A percentile compares a stretch with the other conserved stretches of the same genome.
phyloP scores from a whole-genome alignment of 1,140 invertebrate species.

The Platorchestia sp. region DNA sequence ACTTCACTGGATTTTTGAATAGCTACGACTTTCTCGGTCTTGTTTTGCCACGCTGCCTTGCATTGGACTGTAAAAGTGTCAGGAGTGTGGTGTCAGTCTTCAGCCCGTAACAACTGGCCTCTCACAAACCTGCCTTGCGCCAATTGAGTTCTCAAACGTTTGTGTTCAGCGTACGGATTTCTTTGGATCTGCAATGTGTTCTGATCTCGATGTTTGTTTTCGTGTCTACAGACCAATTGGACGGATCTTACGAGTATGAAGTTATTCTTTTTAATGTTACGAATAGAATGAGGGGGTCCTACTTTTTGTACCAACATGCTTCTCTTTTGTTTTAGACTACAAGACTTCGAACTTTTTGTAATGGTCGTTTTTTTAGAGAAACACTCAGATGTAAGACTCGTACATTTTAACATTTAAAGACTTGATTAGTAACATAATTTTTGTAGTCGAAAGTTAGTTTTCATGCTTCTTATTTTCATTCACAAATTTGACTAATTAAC shows the following conservation, averaged over 20 bases:
- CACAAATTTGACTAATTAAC: too few species aligned
- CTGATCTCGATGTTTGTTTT: not conserved
- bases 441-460: too few species aligned
- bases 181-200: not conserved
- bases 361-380: too few species aligned
- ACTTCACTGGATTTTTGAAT: not conserved
- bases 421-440: too few species aligned
- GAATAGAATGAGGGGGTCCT: too few species aligned
- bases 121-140: too few species aligned
- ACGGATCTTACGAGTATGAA: not conserved
- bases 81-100: not conserved
- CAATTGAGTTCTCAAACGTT: not conserved
- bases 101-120: not conserved
- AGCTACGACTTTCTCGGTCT: not conserved
- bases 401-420: too few species aligned
- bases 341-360: too few species aligned
- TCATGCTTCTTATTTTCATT: too few species aligned
- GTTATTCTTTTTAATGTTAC: not conserved
- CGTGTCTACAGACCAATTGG: not conserved
- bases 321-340: too few species aligned
- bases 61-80: not conserved
- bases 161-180: not conserved
- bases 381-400: too few species aligned
- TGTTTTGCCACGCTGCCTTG: not conserved
- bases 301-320: too few species aligned